Evolutionary conservation across 2,888 invertebrate species (phyloP), one percentile per base, ranked within the genome.

Genomic region (Scrobipalpa costella): DNA sequence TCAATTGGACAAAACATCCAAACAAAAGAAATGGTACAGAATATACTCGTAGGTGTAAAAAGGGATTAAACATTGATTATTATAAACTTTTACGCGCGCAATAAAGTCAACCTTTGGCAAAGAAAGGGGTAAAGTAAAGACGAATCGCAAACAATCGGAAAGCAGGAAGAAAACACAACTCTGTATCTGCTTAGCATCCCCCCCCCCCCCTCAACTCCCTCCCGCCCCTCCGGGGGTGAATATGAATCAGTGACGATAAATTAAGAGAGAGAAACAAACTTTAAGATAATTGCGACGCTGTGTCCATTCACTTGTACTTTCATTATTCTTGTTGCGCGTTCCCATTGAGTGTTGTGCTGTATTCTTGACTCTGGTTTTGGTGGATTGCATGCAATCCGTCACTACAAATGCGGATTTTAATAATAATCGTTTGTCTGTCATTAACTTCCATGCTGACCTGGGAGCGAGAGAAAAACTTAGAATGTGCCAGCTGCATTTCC

Each of bases 251-350:
- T 64, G 71, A 68, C 80, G 76, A 84, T 87, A 87, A 88, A 87
- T 86, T 83, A 81, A 73, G 75, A 76, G 76, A 76, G 74, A 57
- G 67, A 63, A 77, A 81, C 79, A 81, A 86, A 86, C 78, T 86
- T 86, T 74, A 73, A 78, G 80, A 86, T 86, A 88, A 86, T 88
- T 86, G 83, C 82, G 75, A 80, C 81, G 75, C 77, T 75, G 80
- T 88, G 89, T 89, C 90, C 89, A 80, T 86, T 88, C 84, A 86
- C 86, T 90, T 89, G 85, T 89, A 84, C 88, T 90, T 90, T 90
- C 89, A 85, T 87, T 85, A 84, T 82, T 83, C 83, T 84, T 79
- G 67, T 65, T 6, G 66, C 15, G 50, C 62, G 82, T 84, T 75
- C 73, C 66, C 89, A 71, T 77, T 86, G 70, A 27, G 27, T 27